Evolutionary conservation across 2,888 invertebrate genomes (phyloP).

Genomic region (Augochlorella aurata): DNA sequence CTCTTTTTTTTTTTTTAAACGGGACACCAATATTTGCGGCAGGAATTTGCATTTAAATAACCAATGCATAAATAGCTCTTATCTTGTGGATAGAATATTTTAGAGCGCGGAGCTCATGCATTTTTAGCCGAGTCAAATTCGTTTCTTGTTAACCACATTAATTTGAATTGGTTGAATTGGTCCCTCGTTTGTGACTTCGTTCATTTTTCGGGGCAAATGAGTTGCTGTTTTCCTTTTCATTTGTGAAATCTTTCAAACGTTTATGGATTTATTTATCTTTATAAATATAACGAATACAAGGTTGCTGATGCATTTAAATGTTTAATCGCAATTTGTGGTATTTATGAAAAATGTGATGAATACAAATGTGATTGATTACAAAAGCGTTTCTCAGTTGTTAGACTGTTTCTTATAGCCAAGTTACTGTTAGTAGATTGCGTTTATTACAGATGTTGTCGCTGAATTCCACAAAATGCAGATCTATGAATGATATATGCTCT

Average conservation of each 20-base stretch:
- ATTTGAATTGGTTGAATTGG: not conserved
- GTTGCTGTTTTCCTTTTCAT: not conserved
- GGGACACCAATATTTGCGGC: conserved; percentile 6
- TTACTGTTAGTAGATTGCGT: not conserved
- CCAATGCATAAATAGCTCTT: conserved; percentile 6
- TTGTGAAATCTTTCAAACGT: no score
- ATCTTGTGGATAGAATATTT: conserved; percentile 12
- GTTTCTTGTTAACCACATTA: conserved; percentile 2
- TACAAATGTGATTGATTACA: no score
- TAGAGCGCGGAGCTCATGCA: conserved; percentile 4
- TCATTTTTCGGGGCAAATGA: not conserved
- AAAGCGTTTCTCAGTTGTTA: no score
- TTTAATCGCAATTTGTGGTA: no score
- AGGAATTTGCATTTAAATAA: conserved; percentile 13
- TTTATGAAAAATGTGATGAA: no score
- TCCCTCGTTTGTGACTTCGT: not conserved
- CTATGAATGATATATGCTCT: not conserved
- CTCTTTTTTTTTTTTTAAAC: not conserved
- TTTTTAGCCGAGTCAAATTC: not conserved
- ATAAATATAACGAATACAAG: no score
- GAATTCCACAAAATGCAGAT: not conserved
- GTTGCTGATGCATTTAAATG: no score
- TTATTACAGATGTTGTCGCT: not conserved
- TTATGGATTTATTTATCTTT: no score
- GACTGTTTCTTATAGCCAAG: no score